Conservation (phyloP, 2,888 invertebrate species). For the Digitonthophagus gazella region DNA sequence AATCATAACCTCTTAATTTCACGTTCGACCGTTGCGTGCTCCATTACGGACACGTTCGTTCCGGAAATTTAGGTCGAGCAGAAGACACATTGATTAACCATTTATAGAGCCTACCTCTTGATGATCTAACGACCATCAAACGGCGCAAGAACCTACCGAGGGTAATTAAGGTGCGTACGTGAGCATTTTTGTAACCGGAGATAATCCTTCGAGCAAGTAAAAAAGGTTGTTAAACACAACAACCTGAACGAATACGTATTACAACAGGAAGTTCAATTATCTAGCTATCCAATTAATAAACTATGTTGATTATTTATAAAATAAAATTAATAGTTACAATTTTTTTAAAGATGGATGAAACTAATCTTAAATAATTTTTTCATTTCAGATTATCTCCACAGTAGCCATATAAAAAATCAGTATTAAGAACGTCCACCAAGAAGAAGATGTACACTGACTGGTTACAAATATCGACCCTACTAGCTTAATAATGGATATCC, state of each 20-base stretch:
- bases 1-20: neutral
- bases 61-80: neutral
- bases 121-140: neutral
- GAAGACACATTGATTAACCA: neutral
- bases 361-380: neutral
- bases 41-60: neutral
- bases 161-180: neutral
- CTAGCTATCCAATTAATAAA: neutral
- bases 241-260: neutral
- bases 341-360: no score
- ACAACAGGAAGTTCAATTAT: neutral
- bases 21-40: neutral
- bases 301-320: neutral
- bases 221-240: neutral
- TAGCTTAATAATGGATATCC: slow-evolving; percentile 72
- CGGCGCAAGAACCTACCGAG: neutral
- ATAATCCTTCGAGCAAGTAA: neutral
- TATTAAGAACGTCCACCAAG: slow-evolving; percentile 20
- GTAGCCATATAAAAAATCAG: slow-evolving; percentile 19
- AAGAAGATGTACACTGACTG: slow-evolving; percentile 22
- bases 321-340: no score
- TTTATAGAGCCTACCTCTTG: neutral
- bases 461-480: neutral
- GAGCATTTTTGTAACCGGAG: neutral
- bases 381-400: slow-evolving; percentile 21